A percentile compares a stretch with the other conserved stretches of the same genome.
These are phyloP conservation scores for Ctenopoma multispine DNA, from an alignment of 2,797 vertebrate genomes.

Conservation along the genomic window DNA sequence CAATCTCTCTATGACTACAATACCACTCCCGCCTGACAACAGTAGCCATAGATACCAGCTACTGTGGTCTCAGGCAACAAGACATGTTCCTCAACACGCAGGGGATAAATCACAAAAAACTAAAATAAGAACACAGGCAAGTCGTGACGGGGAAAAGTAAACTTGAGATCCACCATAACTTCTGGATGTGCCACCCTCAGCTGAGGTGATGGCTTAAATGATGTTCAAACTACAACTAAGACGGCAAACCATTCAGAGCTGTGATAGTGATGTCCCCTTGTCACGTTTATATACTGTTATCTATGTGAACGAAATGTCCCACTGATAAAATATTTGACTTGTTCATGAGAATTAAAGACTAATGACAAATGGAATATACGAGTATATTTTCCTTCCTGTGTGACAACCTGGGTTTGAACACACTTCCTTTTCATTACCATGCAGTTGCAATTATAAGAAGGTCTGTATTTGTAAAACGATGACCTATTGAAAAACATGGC, in stretches of 20 bases:
- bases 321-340: background rate
- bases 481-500: background rate
- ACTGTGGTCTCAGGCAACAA: slow-evolving; percentile 51
- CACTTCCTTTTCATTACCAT: too few species aligned
- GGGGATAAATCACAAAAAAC: background rate
- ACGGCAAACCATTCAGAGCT: background rate
- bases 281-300: background rate
- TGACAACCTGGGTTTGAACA: background rate
- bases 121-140: slow-evolving; percentile 13
- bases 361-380: background rate
- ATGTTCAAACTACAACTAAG: background rate
- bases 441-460: background rate
- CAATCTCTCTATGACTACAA: slow-evolving; percentile 68
- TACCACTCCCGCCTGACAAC: slow-evolving; percentile 69
- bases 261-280: background rate
- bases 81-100: slow-evolving; percentile 28
- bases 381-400: background rate
- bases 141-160: slow-evolving; percentile 5
- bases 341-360: background rate
- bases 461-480: background rate
- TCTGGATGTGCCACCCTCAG: background rate
- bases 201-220: background rate
- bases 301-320: background rate
- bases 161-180: background rate
- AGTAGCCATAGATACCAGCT: slow-evolving; percentile 71